phyloP scores from a whole-genome alignment of 2,797 vertebrate species.

The Ctenosaura bakeri region DNA sequence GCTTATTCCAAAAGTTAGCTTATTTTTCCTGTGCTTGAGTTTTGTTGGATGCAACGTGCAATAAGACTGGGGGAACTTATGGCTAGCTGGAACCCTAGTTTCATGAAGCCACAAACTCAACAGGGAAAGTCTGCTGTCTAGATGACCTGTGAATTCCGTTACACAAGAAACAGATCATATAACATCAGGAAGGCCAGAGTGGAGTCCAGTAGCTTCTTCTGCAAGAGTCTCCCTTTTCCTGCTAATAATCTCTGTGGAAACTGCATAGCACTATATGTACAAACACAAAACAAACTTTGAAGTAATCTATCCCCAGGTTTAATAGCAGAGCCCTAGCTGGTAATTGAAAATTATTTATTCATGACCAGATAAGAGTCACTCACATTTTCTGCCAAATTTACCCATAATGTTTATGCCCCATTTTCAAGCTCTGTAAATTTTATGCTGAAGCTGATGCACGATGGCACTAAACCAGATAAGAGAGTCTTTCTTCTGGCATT shows the following conservation, averaged over 20 bases:
- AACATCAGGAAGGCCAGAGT: neutral
- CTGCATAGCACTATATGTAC: neutral
- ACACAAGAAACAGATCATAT: neutral
- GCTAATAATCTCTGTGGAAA: slow-evolving; percentile 42
- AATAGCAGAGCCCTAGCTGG: slow-evolving; percentile 66
- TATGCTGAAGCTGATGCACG: slow-evolving; percentile 76
- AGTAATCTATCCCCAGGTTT: slow-evolving; percentile 66
- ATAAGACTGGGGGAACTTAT: neutral
- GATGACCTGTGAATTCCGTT: neutral
- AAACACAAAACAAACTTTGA: slow-evolving; percentile 71
- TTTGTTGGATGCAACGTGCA: neutral
- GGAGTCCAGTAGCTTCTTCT: neutral
- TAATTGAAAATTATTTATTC: slow-evolving; percentile 86
- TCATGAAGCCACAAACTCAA: neutral
- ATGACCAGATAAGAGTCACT: slow-evolving; percentile 79
- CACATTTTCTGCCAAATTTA: slow-evolving; percentile 85
- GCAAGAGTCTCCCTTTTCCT: neutral
- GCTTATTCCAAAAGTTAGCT: neutral
- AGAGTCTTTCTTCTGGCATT: slow-evolving; percentile 75
- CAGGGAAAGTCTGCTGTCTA: neutral
- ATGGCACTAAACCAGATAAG: slow-evolving; percentile 77
- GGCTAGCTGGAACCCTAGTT: neutral
- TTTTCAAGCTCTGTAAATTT: slow-evolving; percentile 86
- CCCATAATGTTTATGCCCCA: slow-evolving; percentile 81
- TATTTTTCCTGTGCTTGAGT: neutral